phyloP scores from a whole-genome alignment of 2,113 vertebrate species.

The Gymnogyps californianus region DNA sequence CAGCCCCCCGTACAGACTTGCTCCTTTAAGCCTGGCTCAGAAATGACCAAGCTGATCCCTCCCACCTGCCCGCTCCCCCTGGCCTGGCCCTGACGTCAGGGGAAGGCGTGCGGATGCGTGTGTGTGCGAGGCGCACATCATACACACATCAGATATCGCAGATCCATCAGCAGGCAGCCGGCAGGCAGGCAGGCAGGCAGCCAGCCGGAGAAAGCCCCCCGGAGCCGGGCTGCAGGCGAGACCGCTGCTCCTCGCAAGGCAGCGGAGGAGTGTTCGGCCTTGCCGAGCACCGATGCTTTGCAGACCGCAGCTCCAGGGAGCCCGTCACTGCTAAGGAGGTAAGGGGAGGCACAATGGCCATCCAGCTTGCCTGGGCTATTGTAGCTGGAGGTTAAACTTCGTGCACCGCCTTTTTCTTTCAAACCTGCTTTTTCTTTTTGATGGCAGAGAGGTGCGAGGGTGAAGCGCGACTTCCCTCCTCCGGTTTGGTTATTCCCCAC shows the following conservation, averaged over 20 bases:
- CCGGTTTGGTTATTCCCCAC: not conserved
- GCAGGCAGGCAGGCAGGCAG: not conserved
- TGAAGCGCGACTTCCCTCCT: not conserved
- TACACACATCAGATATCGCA: not conserved
- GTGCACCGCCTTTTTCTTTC: not conserved
- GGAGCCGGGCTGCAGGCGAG: not conserved
- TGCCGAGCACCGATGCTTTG: not conserved
- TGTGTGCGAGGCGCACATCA: slow-evolving; percentile 40
- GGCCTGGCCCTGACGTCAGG: slow-evolving; percentile 70
- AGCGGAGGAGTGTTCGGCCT: not conserved
- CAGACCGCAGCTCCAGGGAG: not conserved
- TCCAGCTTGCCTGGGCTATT: not conserved
- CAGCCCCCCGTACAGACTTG: not conserved
- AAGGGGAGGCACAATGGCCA: not conserved
- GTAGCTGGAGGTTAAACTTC: not conserved
- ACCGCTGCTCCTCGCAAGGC: not conserved
- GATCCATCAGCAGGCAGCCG: slow-evolving; percentile 4
- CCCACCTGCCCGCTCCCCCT: slow-evolving; percentile 59
- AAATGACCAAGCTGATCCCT: slow-evolving; percentile 56
- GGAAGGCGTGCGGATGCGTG: slow-evolving; percentile 61
- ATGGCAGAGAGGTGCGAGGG: not conserved
- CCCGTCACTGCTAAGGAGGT: slow-evolving; percentile 4
- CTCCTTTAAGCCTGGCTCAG: slow-evolving; percentile 64
- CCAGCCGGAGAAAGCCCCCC: not conserved
- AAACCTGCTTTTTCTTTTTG: not conserved